phyloP scores from a whole-genome alignment of 2,888 invertebrate genomes.

The Anodontia alba region DNA sequence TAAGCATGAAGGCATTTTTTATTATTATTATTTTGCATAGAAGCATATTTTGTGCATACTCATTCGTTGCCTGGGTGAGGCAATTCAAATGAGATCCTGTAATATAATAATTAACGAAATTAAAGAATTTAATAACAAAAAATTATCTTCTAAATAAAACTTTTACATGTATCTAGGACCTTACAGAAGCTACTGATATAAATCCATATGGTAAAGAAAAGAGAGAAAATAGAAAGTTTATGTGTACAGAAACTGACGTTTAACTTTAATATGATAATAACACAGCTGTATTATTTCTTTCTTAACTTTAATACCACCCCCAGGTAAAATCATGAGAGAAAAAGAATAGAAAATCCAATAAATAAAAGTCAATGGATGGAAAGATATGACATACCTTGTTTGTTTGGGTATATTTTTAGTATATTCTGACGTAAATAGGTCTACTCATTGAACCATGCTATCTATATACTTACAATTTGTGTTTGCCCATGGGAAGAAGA shows the following conservation, averaged over 20 bases:
- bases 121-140: too few species aligned
- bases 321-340: not conserved
- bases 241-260: not conserved
- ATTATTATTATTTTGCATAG: too few species aligned
- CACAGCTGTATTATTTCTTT: not conserved
- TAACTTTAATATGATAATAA: not conserved
- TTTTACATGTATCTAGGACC: too few species aligned
- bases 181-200: too few species aligned
- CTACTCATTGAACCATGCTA: not conserved
- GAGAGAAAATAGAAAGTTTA: too few species aligned
- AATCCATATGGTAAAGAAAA: not conserved
- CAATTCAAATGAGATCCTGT: too few species aligned
- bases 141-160: too few species aligned
- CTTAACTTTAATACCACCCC: not conserved
- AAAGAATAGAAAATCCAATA: not conserved
- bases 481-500: not conserved
- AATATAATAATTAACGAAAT: too few species aligned
- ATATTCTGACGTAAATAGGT: not conserved
- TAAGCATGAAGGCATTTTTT: too few species aligned
- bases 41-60: too few species aligned
- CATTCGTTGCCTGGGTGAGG: too few species aligned
- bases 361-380: not conserved
- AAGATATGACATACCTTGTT: not conserved
- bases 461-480: not conserved
- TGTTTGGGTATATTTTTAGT: conserved; percentile 3